These are phyloP conservation scores for Cyprinodon variegatus DNA, from an alignment of 2,113 vertebrate species.

Conservation along the genomic window DNA sequence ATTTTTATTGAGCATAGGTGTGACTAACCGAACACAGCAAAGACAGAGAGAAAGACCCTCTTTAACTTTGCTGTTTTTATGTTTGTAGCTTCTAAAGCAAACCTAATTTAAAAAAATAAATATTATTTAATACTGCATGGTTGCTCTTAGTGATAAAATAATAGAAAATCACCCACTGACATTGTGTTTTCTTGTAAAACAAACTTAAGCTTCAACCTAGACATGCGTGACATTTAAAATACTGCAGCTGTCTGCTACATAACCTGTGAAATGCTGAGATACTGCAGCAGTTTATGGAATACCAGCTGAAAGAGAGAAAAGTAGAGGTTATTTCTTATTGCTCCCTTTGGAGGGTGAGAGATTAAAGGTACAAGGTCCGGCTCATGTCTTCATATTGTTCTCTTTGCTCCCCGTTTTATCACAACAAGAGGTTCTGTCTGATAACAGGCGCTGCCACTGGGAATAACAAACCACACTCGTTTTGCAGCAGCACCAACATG, in stretches of 20 bases:
- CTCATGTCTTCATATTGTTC: slow-evolving; percentile 43
- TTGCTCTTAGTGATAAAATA: neutral
- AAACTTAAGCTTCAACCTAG: neutral
- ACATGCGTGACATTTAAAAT: neutral
- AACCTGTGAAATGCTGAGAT: slow-evolving; percentile 12
- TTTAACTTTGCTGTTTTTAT: too few species aligned
- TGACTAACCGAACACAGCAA: too few species aligned
- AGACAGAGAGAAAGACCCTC: too few species aligned
- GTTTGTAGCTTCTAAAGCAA: too few species aligned
- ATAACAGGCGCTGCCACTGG: slow-evolving; percentile 53
- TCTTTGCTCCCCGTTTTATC: slow-evolving; percentile 56
- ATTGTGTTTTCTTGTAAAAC: neutral
- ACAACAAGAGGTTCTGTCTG: slow-evolving; percentile 50
- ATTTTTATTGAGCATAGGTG: too few species aligned
- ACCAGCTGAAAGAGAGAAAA: neutral
- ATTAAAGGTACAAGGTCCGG: slow-evolving; percentile 34
- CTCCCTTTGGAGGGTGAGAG: slow-evolving; percentile 16
- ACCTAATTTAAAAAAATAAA: too few species aligned
- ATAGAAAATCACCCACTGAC: neutral
- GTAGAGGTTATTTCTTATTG: slow-evolving; percentile 14
- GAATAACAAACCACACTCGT: slow-evolving; percentile 67
- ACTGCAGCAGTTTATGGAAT: slow-evolving; percentile 21
- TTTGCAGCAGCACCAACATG: slow-evolving; percentile 51
- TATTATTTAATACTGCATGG: neutral
- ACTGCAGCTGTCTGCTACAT: neutral